A percentile compares a stretch with the other conserved stretches of the same genome.
Conservation (phyloP, 2,113 vertebrate species). For the Carassius carassius region DNA sequence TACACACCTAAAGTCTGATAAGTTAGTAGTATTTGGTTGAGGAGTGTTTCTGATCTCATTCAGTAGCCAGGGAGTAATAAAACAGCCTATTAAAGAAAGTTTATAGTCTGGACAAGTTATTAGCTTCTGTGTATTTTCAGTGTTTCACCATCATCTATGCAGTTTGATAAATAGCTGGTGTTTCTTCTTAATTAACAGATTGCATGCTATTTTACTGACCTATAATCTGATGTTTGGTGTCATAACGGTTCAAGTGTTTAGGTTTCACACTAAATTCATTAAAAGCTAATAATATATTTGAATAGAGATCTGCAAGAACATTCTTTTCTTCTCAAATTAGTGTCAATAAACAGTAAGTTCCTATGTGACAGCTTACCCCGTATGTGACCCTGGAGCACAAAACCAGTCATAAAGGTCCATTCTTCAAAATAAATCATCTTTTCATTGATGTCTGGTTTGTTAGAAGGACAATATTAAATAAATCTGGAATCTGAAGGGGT, state of each 20-base stretch:
- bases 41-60: not conserved
- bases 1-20: not conserved
- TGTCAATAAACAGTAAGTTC: not conserved
- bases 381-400: too few species aligned
- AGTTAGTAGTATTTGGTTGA: not conserved
- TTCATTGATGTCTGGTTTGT: too few species aligned
- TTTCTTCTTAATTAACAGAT: not conserved
- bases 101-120: not conserved
- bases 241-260: not conserved
- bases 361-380: not conserved
- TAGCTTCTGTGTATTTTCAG: not conserved
- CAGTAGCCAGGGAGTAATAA: not conserved
- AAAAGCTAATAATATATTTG: not conserved
- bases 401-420: too few species aligned
- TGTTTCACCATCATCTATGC: not conserved
- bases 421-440: too few species aligned
- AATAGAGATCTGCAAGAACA: not conserved
- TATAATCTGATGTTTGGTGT: not conserved
- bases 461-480: too few species aligned
- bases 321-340: not conserved
- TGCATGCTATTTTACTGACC: not conserved
- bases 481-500: too few species aligned
- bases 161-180: not conserved
- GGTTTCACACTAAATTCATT: not conserved
- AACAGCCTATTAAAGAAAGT: not conserved